These are phyloP conservation scores for Chaenodraco wilsoni DNA, from an alignment of 2,797 vertebrate species.

Conservation along the genomic window DNA sequence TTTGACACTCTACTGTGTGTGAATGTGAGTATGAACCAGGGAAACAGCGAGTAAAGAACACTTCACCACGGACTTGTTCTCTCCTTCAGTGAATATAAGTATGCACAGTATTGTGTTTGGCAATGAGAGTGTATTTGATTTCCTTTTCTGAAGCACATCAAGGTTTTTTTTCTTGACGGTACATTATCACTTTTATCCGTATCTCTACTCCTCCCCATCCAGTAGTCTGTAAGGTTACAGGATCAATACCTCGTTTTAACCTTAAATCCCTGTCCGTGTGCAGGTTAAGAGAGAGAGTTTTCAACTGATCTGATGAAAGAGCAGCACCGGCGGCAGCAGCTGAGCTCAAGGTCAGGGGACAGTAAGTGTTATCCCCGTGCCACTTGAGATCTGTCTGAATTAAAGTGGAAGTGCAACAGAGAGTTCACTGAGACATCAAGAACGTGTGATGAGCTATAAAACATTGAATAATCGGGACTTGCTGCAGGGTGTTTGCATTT, in stretches of 20 bases:
- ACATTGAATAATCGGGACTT: conserved; percentile 12
- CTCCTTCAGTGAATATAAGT: not conserved
- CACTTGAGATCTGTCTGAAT: conserved; percentile 29
- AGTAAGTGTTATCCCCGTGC: conserved; percentile 22
- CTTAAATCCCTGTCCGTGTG: conserved; percentile 22
- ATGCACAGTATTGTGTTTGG: conserved; percentile 11
- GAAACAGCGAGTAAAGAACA: not conserved
- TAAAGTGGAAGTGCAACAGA: conserved; percentile 22
- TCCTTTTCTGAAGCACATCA: conserved; percentile 17
- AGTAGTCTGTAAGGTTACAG: conserved; percentile 45
- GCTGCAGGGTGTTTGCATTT: conserved; percentile 40
- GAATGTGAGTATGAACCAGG: conserved; percentile 1
- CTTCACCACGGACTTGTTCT: no score
- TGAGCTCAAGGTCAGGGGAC: conserved; percentile 48
- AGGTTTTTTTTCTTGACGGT: conserved; percentile 31
- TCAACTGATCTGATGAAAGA: conserved; percentile 36
- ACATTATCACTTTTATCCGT: conserved; percentile 17
- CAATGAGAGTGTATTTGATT: not conserved
- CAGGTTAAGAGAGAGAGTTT: conserved; percentile 32
- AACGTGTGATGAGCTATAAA: conserved; percentile 22
- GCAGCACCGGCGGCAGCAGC: not conserved
- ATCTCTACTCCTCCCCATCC: conserved; percentile 19
- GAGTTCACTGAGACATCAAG: conserved; percentile 17
- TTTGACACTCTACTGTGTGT: conserved; percentile 26
- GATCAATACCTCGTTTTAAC: conserved; percentile 54